These are phyloP conservation scores for Coptotermes formosanus DNA, from an alignment of 1,140 invertebrate species.

Conservation along the genomic window DNA sequence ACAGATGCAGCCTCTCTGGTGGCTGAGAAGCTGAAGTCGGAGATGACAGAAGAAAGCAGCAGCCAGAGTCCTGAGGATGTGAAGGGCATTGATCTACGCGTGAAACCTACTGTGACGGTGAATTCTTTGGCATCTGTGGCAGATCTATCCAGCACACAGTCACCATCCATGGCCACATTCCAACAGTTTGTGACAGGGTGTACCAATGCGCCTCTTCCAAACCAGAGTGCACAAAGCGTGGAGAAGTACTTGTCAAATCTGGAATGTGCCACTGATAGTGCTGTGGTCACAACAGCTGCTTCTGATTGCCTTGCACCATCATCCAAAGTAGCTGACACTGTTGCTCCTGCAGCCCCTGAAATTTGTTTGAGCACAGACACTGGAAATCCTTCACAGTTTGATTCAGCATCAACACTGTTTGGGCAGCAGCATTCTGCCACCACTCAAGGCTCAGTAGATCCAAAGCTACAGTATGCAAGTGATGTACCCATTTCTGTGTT, in stretches of 20 bases:
- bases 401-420: not conserved
- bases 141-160: conserved; percentile 46
- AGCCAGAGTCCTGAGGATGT: conserved; percentile 52
- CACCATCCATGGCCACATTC: conserved; percentile 42
- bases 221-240: conserved; percentile 58
- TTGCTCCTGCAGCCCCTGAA: not conserved
- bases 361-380: not conserved
- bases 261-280: conserved; percentile 39
- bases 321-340: not conserved
- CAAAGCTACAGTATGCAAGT: not conserved
- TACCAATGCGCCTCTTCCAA: conserved; percentile 49
- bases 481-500: not conserved
- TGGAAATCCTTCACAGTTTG: not conserved
- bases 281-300: too few species aligned
- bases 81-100: conserved; percentile 54
- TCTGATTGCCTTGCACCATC: not conserved
- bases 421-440: not conserved
- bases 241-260: conserved; percentile 61
- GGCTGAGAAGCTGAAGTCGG: conserved; percentile 59
- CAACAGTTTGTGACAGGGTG: conserved; percentile 45
- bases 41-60: conserved; percentile 63
- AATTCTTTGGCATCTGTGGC: conserved; percentile 44
- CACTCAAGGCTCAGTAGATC: not conserved
- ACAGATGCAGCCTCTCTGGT: conserved; percentile 39
- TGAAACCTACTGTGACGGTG: conserved; percentile 52